These are phyloP conservation scores for Sebastiscus albofasciatus DNA, from an alignment of 2,797 vertebrate species.

Conservation along the genomic window DNA sequence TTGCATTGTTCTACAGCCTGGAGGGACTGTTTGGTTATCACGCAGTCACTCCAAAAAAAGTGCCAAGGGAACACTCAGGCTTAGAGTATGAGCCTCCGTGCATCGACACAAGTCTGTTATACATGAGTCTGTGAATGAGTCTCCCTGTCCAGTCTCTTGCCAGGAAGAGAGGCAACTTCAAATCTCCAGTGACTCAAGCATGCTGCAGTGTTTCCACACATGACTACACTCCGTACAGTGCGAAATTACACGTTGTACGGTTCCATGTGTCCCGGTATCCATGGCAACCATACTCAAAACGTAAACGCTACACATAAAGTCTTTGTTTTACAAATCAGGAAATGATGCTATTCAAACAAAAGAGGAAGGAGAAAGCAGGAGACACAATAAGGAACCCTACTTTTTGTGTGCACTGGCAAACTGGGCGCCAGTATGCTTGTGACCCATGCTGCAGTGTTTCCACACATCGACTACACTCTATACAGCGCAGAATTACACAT, in stretches of 20 bases:
- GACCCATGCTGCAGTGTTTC: conserved; percentile 24
- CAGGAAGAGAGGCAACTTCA: conserved; percentile 30
- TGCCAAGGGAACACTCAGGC: conserved; percentile 1
- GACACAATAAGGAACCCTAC: conserved; percentile 42
- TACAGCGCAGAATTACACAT: conserved; percentile 43
- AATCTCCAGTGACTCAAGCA: conserved; percentile 17
- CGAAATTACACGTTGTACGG: conserved; percentile 31
- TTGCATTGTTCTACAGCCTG: conserved; percentile 59
- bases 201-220: conserved; percentile 35
- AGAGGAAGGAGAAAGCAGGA: conserved; percentile 29
- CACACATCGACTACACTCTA: conserved; percentile 1
- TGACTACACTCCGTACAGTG: neutral
- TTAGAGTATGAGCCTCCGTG: neutral
- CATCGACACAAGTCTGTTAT: conserved; percentile 1
- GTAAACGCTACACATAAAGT: conserved; percentile 13
- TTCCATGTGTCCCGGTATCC: conserved; percentile 55
- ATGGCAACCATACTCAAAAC: conserved; percentile 67
- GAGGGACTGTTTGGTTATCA: conserved; percentile 31
- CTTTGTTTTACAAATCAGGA: conserved; percentile 47
- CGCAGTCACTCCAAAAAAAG: neutral
- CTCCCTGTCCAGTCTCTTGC: neutral
- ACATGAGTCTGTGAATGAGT: conserved; percentile 28
- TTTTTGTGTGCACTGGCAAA: conserved; percentile 57
- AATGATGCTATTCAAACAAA: conserved; percentile 23
- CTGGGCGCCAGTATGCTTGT: conserved; percentile 18